A percentile compares a stretch with the other conserved stretches of the same genome.
These are phyloP conservation scores for Steatocranus sp. DNA, from an alignment of 2,797 vertebrate genomes.

Conservation along the genomic window DNA sequence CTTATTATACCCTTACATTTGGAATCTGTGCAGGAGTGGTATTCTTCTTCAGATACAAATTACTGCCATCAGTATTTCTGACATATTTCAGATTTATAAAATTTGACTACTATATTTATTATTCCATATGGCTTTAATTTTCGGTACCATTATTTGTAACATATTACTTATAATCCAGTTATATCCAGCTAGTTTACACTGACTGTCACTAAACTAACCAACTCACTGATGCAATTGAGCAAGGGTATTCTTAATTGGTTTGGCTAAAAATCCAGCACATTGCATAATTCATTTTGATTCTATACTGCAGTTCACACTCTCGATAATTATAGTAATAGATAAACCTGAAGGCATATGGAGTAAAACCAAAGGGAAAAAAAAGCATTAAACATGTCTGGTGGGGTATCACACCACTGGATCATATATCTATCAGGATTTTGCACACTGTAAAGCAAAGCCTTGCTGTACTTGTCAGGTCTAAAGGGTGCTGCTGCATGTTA, in stretches of 20 bases:
- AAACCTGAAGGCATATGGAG: not conserved
- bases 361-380: accelerated
- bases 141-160: not conserved
- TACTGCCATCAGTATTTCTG: not conserved
- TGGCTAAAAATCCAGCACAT: not conserved
- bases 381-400: not conserved
- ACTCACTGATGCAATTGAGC: not conserved
- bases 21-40: not conserved
- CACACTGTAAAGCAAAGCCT: not conserved
- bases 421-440: conserved; percentile 14
- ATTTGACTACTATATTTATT: not conserved
- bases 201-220: not conserved
- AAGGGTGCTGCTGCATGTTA: conserved; percentile 16
- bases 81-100: not conserved
- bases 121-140: not conserved
- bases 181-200: not conserved
- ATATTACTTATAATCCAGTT: not conserved
- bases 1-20: not conserved
- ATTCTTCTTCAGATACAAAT: not conserved
- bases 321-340: not conserved
- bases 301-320: not conserved
- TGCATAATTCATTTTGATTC: not conserved
- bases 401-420: not conserved
- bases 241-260: not conserved
- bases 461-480: conserved; percentile 20